Evolutionary conservation across 2,888 invertebrate genomes (phyloP).

Genomic region (Eupithecia pulchellata): DNA sequence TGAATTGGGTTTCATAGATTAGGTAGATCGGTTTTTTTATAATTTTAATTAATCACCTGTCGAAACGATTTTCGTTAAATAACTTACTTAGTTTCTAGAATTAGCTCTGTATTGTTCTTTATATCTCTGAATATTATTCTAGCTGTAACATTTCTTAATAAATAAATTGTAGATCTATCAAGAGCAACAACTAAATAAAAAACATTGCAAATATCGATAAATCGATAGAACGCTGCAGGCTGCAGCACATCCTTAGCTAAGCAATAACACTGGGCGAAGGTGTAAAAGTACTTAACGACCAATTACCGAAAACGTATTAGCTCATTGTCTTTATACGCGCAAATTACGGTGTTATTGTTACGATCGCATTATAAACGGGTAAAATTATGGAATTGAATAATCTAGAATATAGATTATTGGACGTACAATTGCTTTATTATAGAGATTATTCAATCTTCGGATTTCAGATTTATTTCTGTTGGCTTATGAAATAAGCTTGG

Average conservation of each 20-base stretch:
- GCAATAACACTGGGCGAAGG: slow-evolving; percentile 47
- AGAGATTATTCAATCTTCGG: not conserved
- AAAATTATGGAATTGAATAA: slow-evolving; percentile 3
- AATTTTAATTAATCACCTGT: not conserved
- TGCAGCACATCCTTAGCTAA: slow-evolving; percentile 42
- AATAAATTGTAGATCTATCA: too few species aligned
- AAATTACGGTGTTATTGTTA: slow-evolving; percentile 32
- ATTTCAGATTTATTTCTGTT: too few species aligned
- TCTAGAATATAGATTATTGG: not conserved
- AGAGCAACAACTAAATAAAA: not conserved
- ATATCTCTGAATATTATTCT: too few species aligned
- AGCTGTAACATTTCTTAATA: too few species aligned
- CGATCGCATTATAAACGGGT: slow-evolving; percentile 16
- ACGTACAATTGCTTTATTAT: not conserved
- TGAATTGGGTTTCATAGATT: not conserved
- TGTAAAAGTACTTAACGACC: slow-evolving; percentile 56
- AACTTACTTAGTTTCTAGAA: too few species aligned
- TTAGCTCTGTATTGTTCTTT: too few species aligned
- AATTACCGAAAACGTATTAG: slow-evolving; percentile 52
- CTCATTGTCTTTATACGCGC: slow-evolving; percentile 33
- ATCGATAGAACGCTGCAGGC: not conserved
- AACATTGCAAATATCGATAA: not conserved
- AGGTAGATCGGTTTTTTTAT: not conserved
- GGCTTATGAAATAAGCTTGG: too few species aligned
- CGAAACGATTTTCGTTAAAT: too few species aligned